Conservation (phyloP, 2,797 vertebrate genomes). For the Galagoides demidoff region DNA sequence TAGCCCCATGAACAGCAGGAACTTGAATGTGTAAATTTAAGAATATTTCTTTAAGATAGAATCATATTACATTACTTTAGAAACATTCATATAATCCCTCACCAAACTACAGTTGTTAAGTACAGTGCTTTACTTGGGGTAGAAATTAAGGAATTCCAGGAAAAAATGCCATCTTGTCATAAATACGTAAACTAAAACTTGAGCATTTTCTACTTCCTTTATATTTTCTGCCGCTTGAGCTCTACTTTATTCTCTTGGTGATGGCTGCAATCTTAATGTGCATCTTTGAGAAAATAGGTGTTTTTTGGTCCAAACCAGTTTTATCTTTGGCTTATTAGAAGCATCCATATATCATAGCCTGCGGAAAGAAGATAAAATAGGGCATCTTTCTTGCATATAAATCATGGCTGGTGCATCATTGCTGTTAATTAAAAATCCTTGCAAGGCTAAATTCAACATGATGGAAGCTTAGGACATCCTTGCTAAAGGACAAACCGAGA, state of each 20-base stretch:
- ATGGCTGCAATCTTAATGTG: conserved; percentile 70
- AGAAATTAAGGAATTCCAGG: conserved; percentile 51
- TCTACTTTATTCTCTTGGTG: conserved; percentile 72
- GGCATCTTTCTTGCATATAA: conserved; percentile 82
- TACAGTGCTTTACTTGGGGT: conserved; percentile 19
- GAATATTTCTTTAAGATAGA: conserved; percentile 34
- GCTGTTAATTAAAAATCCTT: conserved; percentile 81
- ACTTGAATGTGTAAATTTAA: conserved; percentile 51
- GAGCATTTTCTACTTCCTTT: conserved; percentile 53
- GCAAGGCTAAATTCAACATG: conserved; percentile 80
- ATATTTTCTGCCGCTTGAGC: conserved; percentile 46
- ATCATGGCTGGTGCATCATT: conserved; percentile 79
- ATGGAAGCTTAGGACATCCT: conserved; percentile 79
- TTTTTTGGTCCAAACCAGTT: conserved; percentile 74
- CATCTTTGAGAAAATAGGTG: conserved; percentile 68
- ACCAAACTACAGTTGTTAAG: conserved; percentile 54
- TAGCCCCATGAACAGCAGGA: neutral
- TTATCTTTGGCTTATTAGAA: conserved; percentile 79
- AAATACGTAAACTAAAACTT: conserved; percentile 65
- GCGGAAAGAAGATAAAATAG: conserved; percentile 79
- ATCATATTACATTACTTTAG: conserved; percentile 7
- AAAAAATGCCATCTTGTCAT: conserved; percentile 53
- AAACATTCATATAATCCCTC: neutral
- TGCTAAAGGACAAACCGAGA: conserved; percentile 79
- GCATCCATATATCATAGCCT: conserved; percentile 79